These are phyloP conservation scores for Lutjanus erythropterus DNA, from an alignment of 2,113 vertebrate genomes.

Conservation along the genomic window DNA sequence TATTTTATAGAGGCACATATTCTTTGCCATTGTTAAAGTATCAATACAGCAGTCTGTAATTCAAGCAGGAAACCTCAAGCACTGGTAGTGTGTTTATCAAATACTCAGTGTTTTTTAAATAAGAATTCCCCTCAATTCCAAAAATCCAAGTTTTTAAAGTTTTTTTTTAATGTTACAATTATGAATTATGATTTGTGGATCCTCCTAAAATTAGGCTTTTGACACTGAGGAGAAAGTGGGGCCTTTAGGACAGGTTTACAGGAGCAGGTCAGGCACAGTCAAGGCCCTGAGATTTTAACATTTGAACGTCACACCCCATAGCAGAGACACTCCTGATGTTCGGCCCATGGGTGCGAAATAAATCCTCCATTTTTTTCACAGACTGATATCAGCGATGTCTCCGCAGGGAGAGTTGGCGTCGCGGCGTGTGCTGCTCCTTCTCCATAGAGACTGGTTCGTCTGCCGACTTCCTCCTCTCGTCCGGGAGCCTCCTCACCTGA, in stretches of 20 bases:
- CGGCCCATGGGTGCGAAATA: not conserved
- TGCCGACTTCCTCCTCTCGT: constrained; percentile 71
- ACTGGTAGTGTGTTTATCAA: not conserved
- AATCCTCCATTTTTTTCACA: constrained; percentile 4
- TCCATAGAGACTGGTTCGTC: constrained; percentile 63
- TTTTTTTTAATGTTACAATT: no score
- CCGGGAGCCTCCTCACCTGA: constrained; percentile 51
- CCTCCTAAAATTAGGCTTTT: not conserved
- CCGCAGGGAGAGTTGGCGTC: constrained; percentile 74
- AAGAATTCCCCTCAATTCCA: not conserved
- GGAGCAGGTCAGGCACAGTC: constrained; percentile 16
- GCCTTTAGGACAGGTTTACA: not conserved
- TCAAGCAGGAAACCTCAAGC: constrained; percentile 2
- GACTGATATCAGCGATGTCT: constrained; percentile 77
- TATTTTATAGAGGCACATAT: not conserved
- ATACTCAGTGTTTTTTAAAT: not conserved
- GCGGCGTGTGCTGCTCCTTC: constrained; percentile 51
- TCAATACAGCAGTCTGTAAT: not conserved
- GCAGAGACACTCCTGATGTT: constrained; percentile 15
- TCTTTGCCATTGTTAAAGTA: not conserved
- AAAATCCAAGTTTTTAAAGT: no score
- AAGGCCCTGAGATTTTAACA: constrained; percentile 15
- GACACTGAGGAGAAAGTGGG: not conserved
- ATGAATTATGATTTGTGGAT: not conserved
- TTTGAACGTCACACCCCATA: not conserved